A percentile compares a stretch with the other conserved stretches of the same genome.
Conservation (phyloP, 2,888 invertebrate genomes). For the Drosophila nr. perissopoda region DNA sequence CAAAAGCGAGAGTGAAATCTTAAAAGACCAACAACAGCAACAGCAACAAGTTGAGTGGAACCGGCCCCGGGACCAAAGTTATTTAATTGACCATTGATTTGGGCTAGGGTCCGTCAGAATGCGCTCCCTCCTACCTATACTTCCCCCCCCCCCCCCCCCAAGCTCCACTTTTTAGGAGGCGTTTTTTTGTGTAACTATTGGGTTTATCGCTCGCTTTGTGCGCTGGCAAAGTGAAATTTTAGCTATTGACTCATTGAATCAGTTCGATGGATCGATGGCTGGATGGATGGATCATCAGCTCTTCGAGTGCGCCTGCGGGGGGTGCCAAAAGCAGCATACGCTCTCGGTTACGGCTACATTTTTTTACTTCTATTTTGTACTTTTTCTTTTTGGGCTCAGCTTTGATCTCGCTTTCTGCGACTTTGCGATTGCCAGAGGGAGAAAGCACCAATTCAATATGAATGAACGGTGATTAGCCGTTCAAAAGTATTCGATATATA, state of each 20-base stretch:
- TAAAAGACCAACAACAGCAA: slow-evolving; percentile 21
- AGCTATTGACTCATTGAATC: slow-evolving; percentile 66
- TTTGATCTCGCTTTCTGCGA: slow-evolving; percentile 19
- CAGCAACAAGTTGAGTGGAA: not conserved
- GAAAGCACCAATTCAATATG: slow-evolving; percentile 1
- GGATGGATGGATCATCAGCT: slow-evolving; percentile 2
- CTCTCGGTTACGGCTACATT: slow-evolving; percentile 2
- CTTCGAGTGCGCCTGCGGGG: slow-evolving; percentile 15
- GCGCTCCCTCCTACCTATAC: not conserved
- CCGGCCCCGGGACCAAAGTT: slow-evolving; percentile 41
- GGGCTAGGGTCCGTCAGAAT: slow-evolving; percentile 55
- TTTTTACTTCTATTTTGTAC: not conserved
- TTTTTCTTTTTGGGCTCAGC: not conserved
- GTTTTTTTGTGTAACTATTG: slow-evolving; percentile 20
- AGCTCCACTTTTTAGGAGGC: not conserved
- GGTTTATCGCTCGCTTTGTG: slow-evolving; percentile 13
- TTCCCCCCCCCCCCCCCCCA: not conserved
- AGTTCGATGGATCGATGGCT: not conserved
- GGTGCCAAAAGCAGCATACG: not conserved
- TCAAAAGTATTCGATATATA: not conserved
- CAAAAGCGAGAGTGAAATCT: slow-evolving; percentile 79
- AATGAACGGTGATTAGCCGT: slow-evolving; percentile 8
- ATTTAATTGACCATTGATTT: slow-evolving; percentile 66
- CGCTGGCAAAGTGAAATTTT: slow-evolving; percentile 68
- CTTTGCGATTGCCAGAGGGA: slow-evolving; percentile 5